phyloP scores from a whole-genome alignment of 2,113 vertebrate genomes.

The Ictalurus punctatus region DNA sequence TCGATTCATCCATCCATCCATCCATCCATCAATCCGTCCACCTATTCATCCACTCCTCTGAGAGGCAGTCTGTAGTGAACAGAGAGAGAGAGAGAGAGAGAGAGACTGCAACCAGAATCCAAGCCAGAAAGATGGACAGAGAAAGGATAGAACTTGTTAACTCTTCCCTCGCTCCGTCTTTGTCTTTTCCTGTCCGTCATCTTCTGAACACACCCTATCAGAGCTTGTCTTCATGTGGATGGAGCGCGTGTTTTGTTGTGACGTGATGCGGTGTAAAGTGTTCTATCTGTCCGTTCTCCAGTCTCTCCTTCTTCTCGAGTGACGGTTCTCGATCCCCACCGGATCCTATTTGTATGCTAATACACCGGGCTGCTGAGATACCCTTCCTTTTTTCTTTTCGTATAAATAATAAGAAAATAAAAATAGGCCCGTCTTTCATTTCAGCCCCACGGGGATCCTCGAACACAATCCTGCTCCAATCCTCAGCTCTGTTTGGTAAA shows the following conservation, averaged over 20 bases:
- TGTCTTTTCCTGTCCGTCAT: background rate
- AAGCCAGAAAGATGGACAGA: background rate
- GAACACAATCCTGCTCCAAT: background rate
- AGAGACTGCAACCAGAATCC: background rate
- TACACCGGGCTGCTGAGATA: background rate
- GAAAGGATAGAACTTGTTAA: background rate
- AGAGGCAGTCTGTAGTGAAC: background rate
- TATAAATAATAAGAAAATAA: background rate
- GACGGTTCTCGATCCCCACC: background rate
- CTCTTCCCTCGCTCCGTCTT: background rate
- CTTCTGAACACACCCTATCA: background rate
- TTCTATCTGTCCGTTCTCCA: background rate
- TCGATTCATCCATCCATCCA: background rate
- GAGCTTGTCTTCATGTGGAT: too few species aligned
- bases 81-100: background rate
- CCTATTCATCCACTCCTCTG: background rate
- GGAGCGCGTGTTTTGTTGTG: background rate
- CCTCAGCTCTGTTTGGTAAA: background rate
- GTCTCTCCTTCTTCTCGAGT: background rate
- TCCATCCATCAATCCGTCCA: background rate
- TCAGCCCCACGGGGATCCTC: background rate
- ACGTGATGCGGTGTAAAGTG: too few species aligned
- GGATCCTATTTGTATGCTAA: constrained; percentile 39
- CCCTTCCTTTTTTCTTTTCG: background rate
- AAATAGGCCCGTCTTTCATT: constrained; percentile 6